Evolutionary conservation across 2,888 invertebrate genomes (phyloP), one percentile per base, ranked within the genome.

Genomic region (Antheraea assamensis): DNA sequence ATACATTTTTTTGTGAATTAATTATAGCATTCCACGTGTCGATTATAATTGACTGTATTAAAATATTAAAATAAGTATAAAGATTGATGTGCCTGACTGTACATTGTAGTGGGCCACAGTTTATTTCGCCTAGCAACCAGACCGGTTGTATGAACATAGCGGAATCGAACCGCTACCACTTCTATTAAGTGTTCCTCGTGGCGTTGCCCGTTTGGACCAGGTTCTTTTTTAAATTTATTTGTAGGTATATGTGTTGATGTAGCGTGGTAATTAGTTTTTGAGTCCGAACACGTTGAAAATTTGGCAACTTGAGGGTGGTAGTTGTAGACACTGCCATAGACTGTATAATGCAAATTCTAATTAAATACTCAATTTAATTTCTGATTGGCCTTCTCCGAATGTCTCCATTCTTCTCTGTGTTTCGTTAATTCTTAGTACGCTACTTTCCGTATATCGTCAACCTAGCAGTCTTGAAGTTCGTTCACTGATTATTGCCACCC

Each of bases 41-140:
- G 8, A 61, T 4, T 10, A 58, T 47, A n/a, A 42, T 72, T 55
- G 30, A 17, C 31, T 52, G 0, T 24, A 7, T 7, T 52, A 52
- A 70, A 15, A 17, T n/a, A 70, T 15, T 27, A 47, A 42, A 47
- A 27, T 42, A 24, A 10, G 8, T 24, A 66, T 19, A 19, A 5
- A 13, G 47, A 71, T 73, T 74, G 71, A 8, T 76, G 75, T 13
- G 7, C 17, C 1, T 31, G 68, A 31, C 17, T 76, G 71, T 82
- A 83, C 83, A 24, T 30, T 75, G 72, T 75, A 78, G 81, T 83
- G 75, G 83, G 78, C 80, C 85, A 82, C 81, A 81, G 80, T 81
- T 70, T 75, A 75, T 73, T 68, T 76, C 73, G 79, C 83, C 80
- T 83, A 81, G 82, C 83, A 82, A 83, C 85, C 75, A 72, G 77